Evolutionary conservation across 2,113 vertebrate species (phyloP), one percentile per base, ranked within the genome.

Genomic region (Gymnogyps californianus): DNA sequence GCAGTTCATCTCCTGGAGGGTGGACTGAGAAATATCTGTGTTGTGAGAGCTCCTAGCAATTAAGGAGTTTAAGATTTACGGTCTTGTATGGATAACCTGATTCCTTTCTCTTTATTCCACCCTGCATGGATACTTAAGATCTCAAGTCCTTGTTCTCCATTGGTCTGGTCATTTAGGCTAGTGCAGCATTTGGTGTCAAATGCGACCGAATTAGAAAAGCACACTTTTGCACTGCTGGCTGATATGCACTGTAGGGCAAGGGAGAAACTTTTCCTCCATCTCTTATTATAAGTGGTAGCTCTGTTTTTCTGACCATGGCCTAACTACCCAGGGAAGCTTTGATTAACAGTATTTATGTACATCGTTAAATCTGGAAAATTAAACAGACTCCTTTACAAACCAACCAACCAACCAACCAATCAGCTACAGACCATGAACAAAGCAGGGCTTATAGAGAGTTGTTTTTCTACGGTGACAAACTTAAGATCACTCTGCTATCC

Each of bases 1-100:
- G 82, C 34, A 86, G 78, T 88, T 93, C 78, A 81, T 80, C 75
- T 95, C 87, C 89, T 88, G 51, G n/a, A 96, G 78, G 32, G n/a
- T 74, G 54, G 75, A 96, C 55, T 74, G 75, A 94, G 81, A 72
- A 96, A 83, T 94, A 81, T 57, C 76, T 82, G 2, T 86, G 55
- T 57, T 87, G 54, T 76, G 61, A 95, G 88, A 89, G 46, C 67
- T 92, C n/a, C 59, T 52, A 72, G 87, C 26, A 93, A 67, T 90
- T 83, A 81, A 80, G 29, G 81, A 83, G 26, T 42, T 91, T 87
- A 65, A 90, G 81, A 80, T 91, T 93, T 88, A 83, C 16, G 11
- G 32, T 83, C 58, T 80, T 62, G 40, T 31, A 44, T 58, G 47
- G 78, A 58, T 76, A 89, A 58, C 14, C 13, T 46, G 20, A 62